phyloP scores from a whole-genome alignment of 2,888 invertebrate species.

The Leptopilina drosophilae region DNA sequence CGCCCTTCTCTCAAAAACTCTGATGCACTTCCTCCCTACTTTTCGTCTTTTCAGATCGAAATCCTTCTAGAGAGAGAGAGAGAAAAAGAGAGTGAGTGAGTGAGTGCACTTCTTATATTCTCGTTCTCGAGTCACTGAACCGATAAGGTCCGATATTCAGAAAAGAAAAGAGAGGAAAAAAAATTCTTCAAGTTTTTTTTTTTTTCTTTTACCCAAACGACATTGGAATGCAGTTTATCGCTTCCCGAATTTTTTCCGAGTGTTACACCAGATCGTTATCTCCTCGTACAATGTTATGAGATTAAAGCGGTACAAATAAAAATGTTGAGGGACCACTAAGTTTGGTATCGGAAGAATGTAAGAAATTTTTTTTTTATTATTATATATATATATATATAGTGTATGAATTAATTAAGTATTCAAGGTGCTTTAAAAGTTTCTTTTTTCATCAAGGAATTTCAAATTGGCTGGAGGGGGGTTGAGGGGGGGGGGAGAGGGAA shows the following conservation, averaged over 20 bases:
- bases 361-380: not conserved
- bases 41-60: slow-evolving; percentile 24
- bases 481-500: too few species aligned
- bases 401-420: not conserved
- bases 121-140: slow-evolving; percentile 38
- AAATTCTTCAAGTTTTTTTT: too few species aligned
- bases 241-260: slow-evolving; percentile 39
- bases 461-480: too few species aligned
- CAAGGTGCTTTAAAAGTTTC: not conserved
- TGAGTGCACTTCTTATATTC: slow-evolving; percentile 23
- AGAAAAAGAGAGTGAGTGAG: too few species aligned
- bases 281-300: slow-evolving; percentile 23
- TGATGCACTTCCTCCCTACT: slow-evolving; percentile 42
- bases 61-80: not conserved
- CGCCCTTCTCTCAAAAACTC: slow-evolving; percentile 38
- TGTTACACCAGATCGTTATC: slow-evolving; percentile 29
- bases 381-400: too few species aligned
- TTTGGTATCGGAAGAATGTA: slow-evolving; percentile 16
- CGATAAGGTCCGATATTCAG: slow-evolving; percentile 39
- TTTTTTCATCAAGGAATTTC: not conserved
- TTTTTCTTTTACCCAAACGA: slow-evolving; percentile 2
- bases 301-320: slow-evolving; percentile 24
- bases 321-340: not conserved
- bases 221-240: slow-evolving; percentile 39
- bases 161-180: slow-evolving; percentile 22